Conservation (phyloP, 2,797 vertebrate genomes). For the Artibeus jamaicensis region DNA sequence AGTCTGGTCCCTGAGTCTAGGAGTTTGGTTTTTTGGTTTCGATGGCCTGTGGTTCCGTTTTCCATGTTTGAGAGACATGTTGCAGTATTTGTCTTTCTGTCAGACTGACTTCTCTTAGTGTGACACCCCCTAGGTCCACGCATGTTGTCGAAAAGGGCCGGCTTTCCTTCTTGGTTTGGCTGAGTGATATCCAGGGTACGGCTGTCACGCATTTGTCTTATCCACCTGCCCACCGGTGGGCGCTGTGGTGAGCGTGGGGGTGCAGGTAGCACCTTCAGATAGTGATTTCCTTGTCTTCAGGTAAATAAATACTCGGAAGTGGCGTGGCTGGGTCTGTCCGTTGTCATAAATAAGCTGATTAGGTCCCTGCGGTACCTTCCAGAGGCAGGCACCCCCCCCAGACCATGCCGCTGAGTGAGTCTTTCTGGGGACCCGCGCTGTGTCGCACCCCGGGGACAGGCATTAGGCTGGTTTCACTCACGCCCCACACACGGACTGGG, state of each 20-base stretch:
- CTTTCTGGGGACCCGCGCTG: background rate
- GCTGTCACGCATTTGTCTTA: background rate
- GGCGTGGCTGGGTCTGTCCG: background rate
- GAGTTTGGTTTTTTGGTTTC: background rate
- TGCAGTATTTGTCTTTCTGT: background rate
- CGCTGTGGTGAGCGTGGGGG: background rate
- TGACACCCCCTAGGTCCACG: background rate
- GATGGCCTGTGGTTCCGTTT: background rate
- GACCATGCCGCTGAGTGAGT: accelerated
- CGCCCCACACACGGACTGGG: background rate
- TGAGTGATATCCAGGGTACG: background rate
- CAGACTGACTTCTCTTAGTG: background rate
- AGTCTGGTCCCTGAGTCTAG: background rate
- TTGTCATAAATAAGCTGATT: background rate
- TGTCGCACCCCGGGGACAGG: background rate
- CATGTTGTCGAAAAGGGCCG: background rate
- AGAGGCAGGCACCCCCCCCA: background rate
- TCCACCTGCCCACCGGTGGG: background rate
- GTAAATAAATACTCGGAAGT: background rate
- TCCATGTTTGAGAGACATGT: background rate
- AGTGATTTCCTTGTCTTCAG: background rate
- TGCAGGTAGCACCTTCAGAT: background rate
- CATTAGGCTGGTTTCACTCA: background rate
- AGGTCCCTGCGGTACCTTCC: background rate
- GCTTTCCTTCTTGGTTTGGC: background rate